These are phyloP conservation scores for Aythya baeri DNA, from an alignment of 2,113 vertebrate species.

Conservation along the genomic window DNA sequence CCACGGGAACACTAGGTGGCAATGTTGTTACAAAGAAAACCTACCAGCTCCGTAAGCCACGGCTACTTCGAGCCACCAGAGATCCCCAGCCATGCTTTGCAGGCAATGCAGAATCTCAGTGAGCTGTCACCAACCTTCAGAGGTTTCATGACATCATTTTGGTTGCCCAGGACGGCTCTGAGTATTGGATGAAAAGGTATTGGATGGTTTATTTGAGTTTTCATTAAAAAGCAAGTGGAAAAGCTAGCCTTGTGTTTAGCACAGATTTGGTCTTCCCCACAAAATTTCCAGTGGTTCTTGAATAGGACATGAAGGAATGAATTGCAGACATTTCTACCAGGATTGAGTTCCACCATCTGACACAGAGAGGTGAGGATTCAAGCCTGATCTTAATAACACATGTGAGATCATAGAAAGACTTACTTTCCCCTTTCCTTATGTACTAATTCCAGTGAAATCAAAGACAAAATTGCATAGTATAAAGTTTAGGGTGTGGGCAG, in stretches of 20 bases:
- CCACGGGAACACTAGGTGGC: slow-evolving; percentile 78
- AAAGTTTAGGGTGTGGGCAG: neutral
- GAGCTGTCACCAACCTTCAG: neutral
- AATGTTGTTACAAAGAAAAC: slow-evolving; percentile 78
- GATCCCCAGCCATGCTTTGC: neutral
- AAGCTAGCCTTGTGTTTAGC: rapidly evolving
- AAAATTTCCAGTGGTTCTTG: neutral
- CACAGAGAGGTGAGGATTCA: neutral
- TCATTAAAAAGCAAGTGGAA: neutral
- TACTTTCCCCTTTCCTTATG: neutral
- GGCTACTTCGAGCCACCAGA: neutral
- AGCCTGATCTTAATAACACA: neutral
- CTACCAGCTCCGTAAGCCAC: neutral
- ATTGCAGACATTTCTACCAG: neutral
- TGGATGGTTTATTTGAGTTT: neutral
- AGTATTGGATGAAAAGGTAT: neutral
- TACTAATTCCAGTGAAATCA: neutral
- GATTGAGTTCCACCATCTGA: neutral
- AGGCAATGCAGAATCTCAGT: neutral
- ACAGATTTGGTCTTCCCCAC: neutral
- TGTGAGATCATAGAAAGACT: neutral
- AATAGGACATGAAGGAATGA: neutral
- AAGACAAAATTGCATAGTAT: neutral
- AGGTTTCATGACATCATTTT: rapidly evolving
- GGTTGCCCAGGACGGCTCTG: neutral